phyloP scores from a whole-genome alignment of 2,797 vertebrate genomes.

The Poecilia wingei region DNA sequence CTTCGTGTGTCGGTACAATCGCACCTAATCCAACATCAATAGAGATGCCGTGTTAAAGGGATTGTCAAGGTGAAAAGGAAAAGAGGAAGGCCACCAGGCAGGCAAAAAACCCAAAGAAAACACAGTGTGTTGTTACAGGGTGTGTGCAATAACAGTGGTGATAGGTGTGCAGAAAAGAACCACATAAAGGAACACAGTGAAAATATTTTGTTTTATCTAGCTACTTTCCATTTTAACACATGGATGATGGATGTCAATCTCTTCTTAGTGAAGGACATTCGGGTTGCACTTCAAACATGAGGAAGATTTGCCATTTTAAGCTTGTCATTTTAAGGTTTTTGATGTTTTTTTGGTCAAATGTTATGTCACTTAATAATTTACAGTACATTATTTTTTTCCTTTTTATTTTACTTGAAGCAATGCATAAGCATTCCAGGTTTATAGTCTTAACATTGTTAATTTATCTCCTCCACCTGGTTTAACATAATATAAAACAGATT shows the following conservation, averaged over 20 bases:
- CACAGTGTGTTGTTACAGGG: constrained; percentile 55
- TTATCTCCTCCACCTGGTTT: constrained; percentile 57
- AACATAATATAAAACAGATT: constrained; percentile 60
- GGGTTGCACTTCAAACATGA: background rate
- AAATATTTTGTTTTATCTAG: constrained; percentile 56
- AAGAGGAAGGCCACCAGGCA: constrained; percentile 41
- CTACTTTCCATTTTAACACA: constrained; percentile 52
- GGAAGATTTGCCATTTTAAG: background rate
- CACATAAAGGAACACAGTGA: constrained; percentile 31
- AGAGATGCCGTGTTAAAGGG: constrained; percentile 49
- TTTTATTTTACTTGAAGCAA: constrained; percentile 2
- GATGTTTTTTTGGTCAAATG: constrained; percentile 21
- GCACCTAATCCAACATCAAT: constrained; percentile 64
- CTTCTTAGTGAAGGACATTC: constrained; percentile 32
- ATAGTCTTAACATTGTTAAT: constrained; percentile 56
- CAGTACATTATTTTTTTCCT: background rate
- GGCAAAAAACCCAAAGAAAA: constrained; percentile 8
- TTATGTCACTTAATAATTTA: constrained; percentile 5
- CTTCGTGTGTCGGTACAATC: constrained; percentile 53
- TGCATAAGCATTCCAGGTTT: constrained; percentile 17
- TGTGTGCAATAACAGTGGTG: constrained; percentile 51
- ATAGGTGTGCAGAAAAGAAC: constrained; percentile 33
- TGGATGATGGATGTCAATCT: constrained; percentile 41
- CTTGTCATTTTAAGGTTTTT: constrained; percentile 1
- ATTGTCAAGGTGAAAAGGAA: constrained; percentile 43